Conservation (phyloP, 2,888 invertebrate species). For the Drosophila helvetica region DNA sequence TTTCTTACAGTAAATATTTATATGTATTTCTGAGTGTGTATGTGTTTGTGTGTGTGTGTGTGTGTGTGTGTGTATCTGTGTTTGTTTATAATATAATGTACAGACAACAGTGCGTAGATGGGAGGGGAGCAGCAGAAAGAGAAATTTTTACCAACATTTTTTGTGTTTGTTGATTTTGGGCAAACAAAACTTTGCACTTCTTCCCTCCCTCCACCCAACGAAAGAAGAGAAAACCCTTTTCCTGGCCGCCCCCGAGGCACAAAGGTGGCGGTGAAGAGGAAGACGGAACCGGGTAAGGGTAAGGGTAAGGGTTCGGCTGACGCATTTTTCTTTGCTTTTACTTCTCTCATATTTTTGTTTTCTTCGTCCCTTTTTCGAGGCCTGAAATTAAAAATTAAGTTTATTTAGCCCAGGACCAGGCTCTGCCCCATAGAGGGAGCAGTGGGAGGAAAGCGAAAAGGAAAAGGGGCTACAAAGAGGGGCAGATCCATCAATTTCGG, state of each 20-base stretch:
- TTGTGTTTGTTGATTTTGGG: conserved; percentile 70
- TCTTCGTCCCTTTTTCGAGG: conserved; percentile 14
- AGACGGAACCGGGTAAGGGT: not conserved
- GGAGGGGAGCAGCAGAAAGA: not conserved
- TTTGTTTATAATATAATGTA: conserved; percentile 74
- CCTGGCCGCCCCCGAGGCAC: conserved; percentile 19
- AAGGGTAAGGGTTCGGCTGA: conserved; percentile 29
- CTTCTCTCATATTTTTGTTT: conserved; percentile 49
- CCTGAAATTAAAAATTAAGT: conserved; percentile 67
- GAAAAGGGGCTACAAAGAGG: not conserved
- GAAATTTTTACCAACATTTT: conserved; percentile 49
- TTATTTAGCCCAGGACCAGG: conserved; percentile 42
- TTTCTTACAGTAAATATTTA: conserved; percentile 68
- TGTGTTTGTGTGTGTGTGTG: conserved; percentile 24
- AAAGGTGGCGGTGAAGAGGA: not conserved
- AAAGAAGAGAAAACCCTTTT: conserved; percentile 59
- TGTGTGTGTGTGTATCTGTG: conserved; percentile 46
- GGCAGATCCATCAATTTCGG: conserved; percentile 34
- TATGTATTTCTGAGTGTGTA: conserved; percentile 46
- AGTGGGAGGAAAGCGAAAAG: not conserved
- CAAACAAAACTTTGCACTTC: conserved; percentile 72
- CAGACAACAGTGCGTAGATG: conserved; percentile 36
- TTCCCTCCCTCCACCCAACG: not conserved
- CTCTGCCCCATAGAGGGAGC: not conserved
- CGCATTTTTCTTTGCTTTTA: conserved; percentile 62